Evolutionary conservation across 2,113 vertebrate species (phyloP).

Genomic region (Phylloscopus trochilus): DNA sequence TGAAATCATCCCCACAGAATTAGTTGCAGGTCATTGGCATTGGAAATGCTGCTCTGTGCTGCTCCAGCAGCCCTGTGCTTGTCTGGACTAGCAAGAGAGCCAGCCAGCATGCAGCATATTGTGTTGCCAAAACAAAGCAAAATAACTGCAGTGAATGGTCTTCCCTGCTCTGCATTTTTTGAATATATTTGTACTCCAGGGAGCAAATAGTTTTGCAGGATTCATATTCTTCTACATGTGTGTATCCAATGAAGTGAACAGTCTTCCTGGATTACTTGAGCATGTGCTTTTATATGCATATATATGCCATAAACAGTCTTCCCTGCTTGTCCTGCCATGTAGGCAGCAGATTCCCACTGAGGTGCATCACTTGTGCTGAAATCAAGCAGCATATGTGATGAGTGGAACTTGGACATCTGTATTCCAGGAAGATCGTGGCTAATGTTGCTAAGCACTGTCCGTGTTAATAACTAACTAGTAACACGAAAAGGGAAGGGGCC

Average conservation of each 20-base stretch:
- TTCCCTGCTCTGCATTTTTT: background rate
- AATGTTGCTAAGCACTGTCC: constrained; percentile 6
- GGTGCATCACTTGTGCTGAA: background rate
- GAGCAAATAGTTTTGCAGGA: background rate
- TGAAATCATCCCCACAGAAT: background rate
- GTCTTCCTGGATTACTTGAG: background rate
- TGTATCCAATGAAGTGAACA: background rate
- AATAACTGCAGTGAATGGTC: background rate
- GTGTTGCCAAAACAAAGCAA: constrained; percentile 45
- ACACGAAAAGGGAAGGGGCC: fast-evolving
- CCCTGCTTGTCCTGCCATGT: background rate
- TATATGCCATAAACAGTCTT: background rate
- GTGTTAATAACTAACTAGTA: constrained; percentile 12
- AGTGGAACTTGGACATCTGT: background rate
- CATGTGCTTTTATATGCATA: fast-evolving
- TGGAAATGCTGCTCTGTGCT: background rate
- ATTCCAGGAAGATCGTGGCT: background rate
- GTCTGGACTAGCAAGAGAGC: background rate
- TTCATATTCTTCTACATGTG: background rate
- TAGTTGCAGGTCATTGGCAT: background rate
- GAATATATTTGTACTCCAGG: no score
- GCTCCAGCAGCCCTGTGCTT: background rate
- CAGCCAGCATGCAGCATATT: background rate
- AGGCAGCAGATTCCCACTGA: background rate
- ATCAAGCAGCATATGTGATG: fast-evolving